Percentiles rank a stretch among this genome's conserved stretches.
Conservation (phyloP, 1,140 invertebrate genomes). For the Physella acuta region DNA sequence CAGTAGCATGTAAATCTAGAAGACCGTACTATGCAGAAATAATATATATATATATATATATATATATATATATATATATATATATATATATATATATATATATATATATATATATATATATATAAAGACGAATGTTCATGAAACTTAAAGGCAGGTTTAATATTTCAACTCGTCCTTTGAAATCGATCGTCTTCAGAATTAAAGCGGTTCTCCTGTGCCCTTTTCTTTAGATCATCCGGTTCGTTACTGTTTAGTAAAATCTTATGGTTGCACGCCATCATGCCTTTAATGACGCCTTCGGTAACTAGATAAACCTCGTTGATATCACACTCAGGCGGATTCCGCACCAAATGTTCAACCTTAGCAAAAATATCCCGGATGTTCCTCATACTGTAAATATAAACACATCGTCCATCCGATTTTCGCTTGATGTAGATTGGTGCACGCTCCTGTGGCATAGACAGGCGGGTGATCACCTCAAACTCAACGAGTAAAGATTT, state of each 20-base stretch:
- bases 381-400: background rate
- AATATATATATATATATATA: too few species aligned
- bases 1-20: too few species aligned
- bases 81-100: too few species aligned
- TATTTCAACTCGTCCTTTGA: too few species aligned
- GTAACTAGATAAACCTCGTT: conserved; percentile 6
- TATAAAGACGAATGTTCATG: too few species aligned
- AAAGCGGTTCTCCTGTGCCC: too few species aligned
- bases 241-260: conserved; percentile 14
- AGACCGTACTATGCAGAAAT: too few species aligned
- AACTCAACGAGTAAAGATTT: conserved; percentile 24
- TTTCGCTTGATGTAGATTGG: conserved; percentile 21
- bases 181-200: too few species aligned
- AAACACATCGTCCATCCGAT: background rate
- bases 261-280: conserved; percentile 15
- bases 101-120: too few species aligned
- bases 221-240: conserved; percentile 1
- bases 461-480: conserved; percentile 25
- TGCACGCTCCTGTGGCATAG: conserved; percentile 25
- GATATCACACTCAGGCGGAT: background rate
- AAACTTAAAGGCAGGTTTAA: too few species aligned
- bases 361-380: background rate
- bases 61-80: too few species aligned
- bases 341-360: background rate
- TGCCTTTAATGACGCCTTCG: conserved; percentile 17